These are phyloP conservation scores for Gonioctena quinquepunctata DNA, from an alignment of 1,140 invertebrate species.

Conservation along the genomic window DNA sequence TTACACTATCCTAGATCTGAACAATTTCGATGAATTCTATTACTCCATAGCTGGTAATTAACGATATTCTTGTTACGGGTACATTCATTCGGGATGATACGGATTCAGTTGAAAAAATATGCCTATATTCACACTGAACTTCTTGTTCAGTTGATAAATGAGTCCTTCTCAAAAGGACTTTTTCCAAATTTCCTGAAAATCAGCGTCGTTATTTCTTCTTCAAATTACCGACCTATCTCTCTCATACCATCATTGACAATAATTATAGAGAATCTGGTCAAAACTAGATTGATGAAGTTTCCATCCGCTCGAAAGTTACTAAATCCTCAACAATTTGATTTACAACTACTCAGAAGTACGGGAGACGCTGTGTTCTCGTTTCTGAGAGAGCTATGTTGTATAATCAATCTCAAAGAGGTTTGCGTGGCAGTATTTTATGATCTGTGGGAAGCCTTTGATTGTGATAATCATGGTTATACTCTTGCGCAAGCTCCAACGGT, in stretches of 20 bases:
- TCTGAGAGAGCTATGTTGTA: background rate
- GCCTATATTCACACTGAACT: background rate
- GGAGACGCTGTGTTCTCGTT: background rate
- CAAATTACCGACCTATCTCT: background rate
- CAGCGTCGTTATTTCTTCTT: too few species aligned
- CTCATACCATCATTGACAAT: background rate
- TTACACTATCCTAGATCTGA: too few species aligned
- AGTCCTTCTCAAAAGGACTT: background rate
- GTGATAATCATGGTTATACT: background rate
- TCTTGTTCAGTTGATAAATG: background rate
- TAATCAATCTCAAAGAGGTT: too few species aligned
- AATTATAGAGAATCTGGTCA: background rate
- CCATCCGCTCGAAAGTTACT: background rate
- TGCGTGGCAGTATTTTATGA: too few species aligned
- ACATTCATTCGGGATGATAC: too few species aligned
- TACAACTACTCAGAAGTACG: background rate
- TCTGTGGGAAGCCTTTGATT: background rate
- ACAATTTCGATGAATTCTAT: too few species aligned
- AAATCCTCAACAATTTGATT: too few species aligned
- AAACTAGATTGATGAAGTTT: too few species aligned
- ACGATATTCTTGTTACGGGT: background rate
- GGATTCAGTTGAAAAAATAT: too few species aligned
- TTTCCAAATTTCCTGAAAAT: too few species aligned
- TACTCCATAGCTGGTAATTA: too few species aligned
- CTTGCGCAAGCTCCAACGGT: too few species aligned